phyloP scores from a whole-genome alignment of 2,888 invertebrate species.

The Catocala fraxini region DNA sequence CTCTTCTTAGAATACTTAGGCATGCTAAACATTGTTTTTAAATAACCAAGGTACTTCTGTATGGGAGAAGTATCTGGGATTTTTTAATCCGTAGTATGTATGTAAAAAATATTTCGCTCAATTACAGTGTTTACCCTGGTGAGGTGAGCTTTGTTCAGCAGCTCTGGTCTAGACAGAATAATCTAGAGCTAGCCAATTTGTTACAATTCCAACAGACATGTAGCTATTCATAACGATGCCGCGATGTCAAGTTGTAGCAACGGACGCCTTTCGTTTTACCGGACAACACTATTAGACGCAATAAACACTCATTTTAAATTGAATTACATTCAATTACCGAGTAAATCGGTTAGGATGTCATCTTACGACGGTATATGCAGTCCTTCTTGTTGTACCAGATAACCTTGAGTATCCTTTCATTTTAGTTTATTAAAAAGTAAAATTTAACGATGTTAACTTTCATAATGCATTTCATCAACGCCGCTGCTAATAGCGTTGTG shows the following conservation, averaged over 20 bases:
- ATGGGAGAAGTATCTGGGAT: too few relatives aligned
- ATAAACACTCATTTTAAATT: constrained; percentile 68
- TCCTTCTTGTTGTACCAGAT: constrained; percentile 40
- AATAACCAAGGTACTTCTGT: too few relatives aligned
- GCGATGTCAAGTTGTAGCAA: constrained; percentile 7
- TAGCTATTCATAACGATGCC: background rate
- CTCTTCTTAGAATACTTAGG: too few relatives aligned
- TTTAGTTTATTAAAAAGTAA: constrained; percentile 30
- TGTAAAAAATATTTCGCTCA: too few relatives aligned
- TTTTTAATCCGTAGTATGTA: too few relatives aligned
- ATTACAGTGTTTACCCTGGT: too few relatives aligned
- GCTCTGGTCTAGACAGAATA: too few relatives aligned
- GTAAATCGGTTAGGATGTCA: constrained; percentile 71
- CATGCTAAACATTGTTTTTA: too few relatives aligned
- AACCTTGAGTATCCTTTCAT: constrained; percentile 36
- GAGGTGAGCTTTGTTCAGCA: too few relatives aligned
- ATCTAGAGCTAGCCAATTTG: background rate
- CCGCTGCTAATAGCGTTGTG: constrained; percentile 47
- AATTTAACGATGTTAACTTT: constrained; percentile 39
- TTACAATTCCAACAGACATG: background rate
- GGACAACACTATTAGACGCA: constrained; percentile 57
- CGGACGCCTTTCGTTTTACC: constrained; percentile 57
- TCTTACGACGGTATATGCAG: constrained; percentile 50
- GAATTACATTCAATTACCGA: constrained; percentile 73
- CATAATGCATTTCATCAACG: constrained; percentile 47